Percentiles rank a stretch among this genome's conserved stretches.
These are phyloP conservation scores for Plebejus melissa DNA, from an alignment of 2,888 invertebrate genomes.

Conservation along the genomic window DNA sequence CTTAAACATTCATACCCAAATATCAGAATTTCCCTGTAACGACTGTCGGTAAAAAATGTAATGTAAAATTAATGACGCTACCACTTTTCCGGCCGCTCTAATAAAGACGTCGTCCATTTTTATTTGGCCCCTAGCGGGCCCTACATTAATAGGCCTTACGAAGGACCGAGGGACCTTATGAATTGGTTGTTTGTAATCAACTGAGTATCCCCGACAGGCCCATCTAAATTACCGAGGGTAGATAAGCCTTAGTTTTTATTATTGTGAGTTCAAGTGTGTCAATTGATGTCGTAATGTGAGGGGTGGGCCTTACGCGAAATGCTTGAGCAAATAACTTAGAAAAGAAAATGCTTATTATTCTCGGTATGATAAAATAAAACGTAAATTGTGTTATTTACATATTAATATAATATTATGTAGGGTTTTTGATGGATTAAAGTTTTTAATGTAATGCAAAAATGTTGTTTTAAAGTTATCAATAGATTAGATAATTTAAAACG, in stretches of 20 bases:
- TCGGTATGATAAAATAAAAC: background rate
- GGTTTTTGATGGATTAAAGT: too few relatives aligned
- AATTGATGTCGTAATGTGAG: slow-evolving; percentile 47
- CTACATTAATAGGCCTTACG: slow-evolving; percentile 40
- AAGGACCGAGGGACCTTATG: slow-evolving; percentile 45
- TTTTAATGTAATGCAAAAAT: too few relatives aligned
- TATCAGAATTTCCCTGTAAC: background rate
- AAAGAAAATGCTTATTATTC: background rate
- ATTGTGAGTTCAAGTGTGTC: slow-evolving; percentile 57
- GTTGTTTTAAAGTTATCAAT: too few relatives aligned
- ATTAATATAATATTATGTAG: too few relatives aligned
- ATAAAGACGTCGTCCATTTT: slow-evolving; percentile 41
- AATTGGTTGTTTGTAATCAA: slow-evolving; percentile 62
- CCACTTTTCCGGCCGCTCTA: slow-evolving; percentile 38
- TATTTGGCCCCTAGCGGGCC: slow-evolving; percentile 37
- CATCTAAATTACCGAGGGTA: slow-evolving; percentile 70
- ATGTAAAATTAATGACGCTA: slow-evolving; percentile 37
- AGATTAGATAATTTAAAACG: too few relatives aligned
- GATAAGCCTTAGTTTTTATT: slow-evolving; percentile 72
- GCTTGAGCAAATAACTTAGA: background rate
- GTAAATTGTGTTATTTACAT: too few relatives aligned
- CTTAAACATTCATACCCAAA: background rate
- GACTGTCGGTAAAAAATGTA: slow-evolving; percentile 35
- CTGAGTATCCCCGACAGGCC: slow-evolving; percentile 52
- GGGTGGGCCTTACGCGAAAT: slow-evolving; percentile 32